Evolutionary conservation across 2,797 vertebrate genomes (phyloP).

Genomic region (Enteromius afrohamiltoni): DNA sequence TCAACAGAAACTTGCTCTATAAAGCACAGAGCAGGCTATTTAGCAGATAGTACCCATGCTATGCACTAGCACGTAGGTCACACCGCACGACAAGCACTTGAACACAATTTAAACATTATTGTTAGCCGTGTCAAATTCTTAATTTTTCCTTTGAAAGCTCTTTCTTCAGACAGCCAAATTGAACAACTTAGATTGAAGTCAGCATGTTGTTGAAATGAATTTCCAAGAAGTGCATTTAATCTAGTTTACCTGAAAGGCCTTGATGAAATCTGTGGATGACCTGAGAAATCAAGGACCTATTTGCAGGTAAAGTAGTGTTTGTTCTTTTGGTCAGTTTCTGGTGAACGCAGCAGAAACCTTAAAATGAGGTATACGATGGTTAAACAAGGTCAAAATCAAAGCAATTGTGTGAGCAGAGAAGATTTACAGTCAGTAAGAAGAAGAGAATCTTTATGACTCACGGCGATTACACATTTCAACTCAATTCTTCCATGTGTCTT

Average conservation of each 20-base stretch:
- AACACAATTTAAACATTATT: neutral
- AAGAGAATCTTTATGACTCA: slow-evolving; percentile 8
- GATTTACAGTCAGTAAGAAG: neutral
- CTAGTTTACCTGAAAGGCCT: slow-evolving; percentile 34
- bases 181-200: neutral
- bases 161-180: neutral
- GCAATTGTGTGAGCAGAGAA: neutral
- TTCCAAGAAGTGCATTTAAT: slow-evolving; percentile 32
- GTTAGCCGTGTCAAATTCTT: neutral
- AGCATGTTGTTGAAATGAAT: neutral
- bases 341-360: neutral
- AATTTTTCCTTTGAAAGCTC: neutral
- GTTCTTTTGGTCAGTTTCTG: neutral
- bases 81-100: neutral
- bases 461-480: neutral
- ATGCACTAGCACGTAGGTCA: neutral
- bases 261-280: slow-evolving; percentile 15
- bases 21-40: slow-evolving; percentile 38
- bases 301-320: slow-evolving; percentile 6
- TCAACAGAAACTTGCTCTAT: slow-evolving; percentile 43
- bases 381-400: neutral
- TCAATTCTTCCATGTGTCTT: neutral
- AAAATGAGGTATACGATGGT: neutral
- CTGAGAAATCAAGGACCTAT: slow-evolving; percentile 10
- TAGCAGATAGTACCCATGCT: slow-evolving; percentile 15